A percentile compares a stretch with the other conserved stretches of the same genome.
These are phyloP conservation scores for Pelagia noctiluca DNA, from an alignment of 30 jellyfish, hydroid and myxozoan genomes.

Conservation along the genomic window DNA sequence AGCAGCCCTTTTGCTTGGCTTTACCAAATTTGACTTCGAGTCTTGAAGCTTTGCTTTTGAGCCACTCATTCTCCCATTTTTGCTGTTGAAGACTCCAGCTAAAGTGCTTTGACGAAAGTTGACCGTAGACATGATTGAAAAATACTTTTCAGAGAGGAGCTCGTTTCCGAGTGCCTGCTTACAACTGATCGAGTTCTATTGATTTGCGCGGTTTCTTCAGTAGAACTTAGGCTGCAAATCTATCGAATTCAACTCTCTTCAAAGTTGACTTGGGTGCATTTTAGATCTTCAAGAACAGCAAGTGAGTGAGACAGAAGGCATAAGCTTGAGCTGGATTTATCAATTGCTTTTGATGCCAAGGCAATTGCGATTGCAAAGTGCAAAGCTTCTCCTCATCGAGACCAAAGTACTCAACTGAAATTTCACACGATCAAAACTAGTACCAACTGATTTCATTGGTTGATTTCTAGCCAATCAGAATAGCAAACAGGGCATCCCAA, in stretches of 20 bases:
- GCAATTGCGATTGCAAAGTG: too few species aligned
- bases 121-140: conserved; percentile 44
- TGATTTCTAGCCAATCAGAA: conserved; percentile 50
- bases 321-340: too few species aligned
- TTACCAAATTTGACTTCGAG: conserved; percentile 67
- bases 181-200: conserved; percentile 31
- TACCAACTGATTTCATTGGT: conserved; percentile 36
- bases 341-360: too few species aligned
- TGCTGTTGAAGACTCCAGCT: conserved; percentile 19
- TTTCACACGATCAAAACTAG: conserved; percentile 32
- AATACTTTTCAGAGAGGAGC: neutral
- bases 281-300: neutral
- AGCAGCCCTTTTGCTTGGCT: conserved; percentile 91
- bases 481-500: too few species aligned
- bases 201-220: conserved; percentile 46
- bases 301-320: too few species aligned
- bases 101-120: conserved; percentile 63
- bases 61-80: conserved; percentile 63
- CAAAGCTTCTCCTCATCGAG: neutral
- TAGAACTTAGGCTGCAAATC: conserved; percentile 51
- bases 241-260: too few species aligned
- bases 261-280: neutral
- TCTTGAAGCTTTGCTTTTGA: conserved; percentile 78
- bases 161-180: neutral
- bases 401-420: conserved; percentile 32